phyloP scores from a whole-genome alignment of 2,113 vertebrate genomes.

The Dryoscopus gambensis region DNA sequence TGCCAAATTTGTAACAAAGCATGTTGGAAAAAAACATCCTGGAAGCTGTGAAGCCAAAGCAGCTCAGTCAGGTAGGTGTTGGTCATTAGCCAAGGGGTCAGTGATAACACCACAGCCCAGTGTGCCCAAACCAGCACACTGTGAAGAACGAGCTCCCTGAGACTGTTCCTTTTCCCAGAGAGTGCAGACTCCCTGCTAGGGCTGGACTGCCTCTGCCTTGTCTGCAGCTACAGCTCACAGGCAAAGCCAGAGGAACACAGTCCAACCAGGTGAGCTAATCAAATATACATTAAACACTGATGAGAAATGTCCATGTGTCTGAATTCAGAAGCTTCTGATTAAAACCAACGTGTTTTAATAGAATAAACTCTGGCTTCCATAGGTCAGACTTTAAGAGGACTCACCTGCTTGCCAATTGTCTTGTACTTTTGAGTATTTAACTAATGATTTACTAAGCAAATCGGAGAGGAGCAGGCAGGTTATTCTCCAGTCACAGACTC shows the following conservation, averaged over 20 bases:
- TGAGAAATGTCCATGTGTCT: not conserved
- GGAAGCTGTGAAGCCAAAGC: constrained; percentile 1
- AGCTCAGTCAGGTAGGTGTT: not conserved
- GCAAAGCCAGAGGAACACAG: not conserved
- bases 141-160: constrained; percentile 58
- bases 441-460: not conserved
- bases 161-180: not conserved
- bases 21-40: not conserved
- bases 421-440: not conserved
- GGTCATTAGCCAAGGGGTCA: not conserved
- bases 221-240: not conserved
- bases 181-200: not conserved
- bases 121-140: not conserved
- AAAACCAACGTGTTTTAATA: not conserved
- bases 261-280: not conserved
- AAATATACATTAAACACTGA: not conserved
- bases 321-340: constrained; percentile 7
- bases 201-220: not conserved
- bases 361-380: not conserved
- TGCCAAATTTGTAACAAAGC: not conserved
- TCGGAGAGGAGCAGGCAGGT: constrained; percentile 65
- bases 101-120: not conserved
- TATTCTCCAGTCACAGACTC: constrained; percentile 62
- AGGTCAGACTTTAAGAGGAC: constrained; percentile 18
- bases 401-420: constrained; percentile 54